A percentile compares a stretch with the other conserved stretches of the same genome.
phyloP scores from a whole-genome alignment of 2,113 vertebrate genomes.

The Poeciliopsis retropinna region DNA sequence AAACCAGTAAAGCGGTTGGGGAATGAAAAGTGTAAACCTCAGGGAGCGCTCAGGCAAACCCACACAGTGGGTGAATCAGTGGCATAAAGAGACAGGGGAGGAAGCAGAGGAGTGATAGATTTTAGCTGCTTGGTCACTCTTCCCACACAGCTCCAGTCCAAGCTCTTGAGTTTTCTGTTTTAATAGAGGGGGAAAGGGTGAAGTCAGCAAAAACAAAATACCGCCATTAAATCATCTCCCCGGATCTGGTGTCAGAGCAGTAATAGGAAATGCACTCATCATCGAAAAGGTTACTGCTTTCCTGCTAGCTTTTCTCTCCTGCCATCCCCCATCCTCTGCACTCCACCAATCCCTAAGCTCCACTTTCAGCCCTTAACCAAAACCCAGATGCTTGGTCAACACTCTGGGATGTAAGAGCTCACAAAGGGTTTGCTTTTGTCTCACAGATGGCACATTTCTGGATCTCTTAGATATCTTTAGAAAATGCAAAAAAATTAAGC shows the following conservation, averaged over 20 bases:
- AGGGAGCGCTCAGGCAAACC: conserved; percentile 33
- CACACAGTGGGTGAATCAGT: conserved; percentile 50
- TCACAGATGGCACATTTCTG: too few relatives aligned
- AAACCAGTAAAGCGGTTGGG: conserved; percentile 19
- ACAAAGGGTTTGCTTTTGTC: too few relatives aligned
- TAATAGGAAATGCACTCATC: conserved; percentile 90
- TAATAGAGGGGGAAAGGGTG: conserved; percentile 76
- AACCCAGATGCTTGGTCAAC: not conserved
- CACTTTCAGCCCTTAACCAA: conserved; percentile 3
- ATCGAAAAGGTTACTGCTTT: conserved; percentile 89
- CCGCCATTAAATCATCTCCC: conserved; percentile 93
- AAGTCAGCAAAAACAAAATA: conserved; percentile 97
- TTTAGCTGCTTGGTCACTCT: conserved; percentile 83
- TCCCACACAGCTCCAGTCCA: conserved; percentile 74
- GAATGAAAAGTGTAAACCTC: conserved; percentile 15
- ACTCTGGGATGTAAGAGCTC: too few relatives aligned
- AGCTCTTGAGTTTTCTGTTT: conserved; percentile 78
- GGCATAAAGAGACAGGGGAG: conserved; percentile 57
- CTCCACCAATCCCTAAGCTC: not conserved
- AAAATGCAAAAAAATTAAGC: too few relatives aligned
- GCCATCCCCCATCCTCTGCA: conserved; percentile 19
- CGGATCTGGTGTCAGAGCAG: conserved; percentile 85
- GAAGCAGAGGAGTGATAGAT: conserved; percentile 74
- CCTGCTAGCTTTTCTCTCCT: conserved; percentile 66
- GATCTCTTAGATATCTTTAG: too few relatives aligned